A percentile compares a stretch with the other conserved stretches of the same genome.
Conservation (phyloP, 2,113 vertebrate genomes). For the Crotalus tigris region DNA sequence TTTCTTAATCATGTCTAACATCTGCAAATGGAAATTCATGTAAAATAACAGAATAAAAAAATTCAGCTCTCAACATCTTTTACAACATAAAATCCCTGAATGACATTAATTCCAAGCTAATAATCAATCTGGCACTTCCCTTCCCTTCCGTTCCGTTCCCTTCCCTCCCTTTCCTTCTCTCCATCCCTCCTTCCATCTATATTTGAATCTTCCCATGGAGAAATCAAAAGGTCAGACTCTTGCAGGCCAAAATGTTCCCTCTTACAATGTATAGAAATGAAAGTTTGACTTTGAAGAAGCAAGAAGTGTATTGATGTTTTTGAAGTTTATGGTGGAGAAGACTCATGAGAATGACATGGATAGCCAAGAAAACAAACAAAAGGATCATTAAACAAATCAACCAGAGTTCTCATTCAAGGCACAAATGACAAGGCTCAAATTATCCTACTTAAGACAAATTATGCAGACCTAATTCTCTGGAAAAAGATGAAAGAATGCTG, state of each 20-base stretch:
- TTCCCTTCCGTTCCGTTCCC: neutral
- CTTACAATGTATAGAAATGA: neutral
- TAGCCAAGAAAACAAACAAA: neutral
- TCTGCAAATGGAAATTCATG: constrained; percentile 26
- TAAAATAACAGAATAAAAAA: neutral
- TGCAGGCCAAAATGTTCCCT: neutral
- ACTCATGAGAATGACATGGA: neutral
- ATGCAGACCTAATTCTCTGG: neutral
- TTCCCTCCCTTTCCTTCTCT: neutral
- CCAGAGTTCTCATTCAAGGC: neutral
- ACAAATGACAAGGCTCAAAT: neutral
- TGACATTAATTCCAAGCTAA: constrained; percentile 15
- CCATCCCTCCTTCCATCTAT: neutral
- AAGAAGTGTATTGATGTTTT: neutral
- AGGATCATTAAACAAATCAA: neutral
- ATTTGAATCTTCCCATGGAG: neutral
- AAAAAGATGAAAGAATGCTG: neutral
- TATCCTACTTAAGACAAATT: neutral
- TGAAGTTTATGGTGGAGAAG: neutral
- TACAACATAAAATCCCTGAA: constrained; percentile 32
- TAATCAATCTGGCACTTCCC: neutral
- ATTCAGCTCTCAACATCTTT: constrained; percentile 24
- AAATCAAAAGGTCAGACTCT: neutral
- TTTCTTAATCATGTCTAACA: constrained; percentile 49
- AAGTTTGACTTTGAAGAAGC: neutral